Base-by-base conservation (phyloP, 2,797 vertebrate species). In the Argyrosomus regius region DNA sequence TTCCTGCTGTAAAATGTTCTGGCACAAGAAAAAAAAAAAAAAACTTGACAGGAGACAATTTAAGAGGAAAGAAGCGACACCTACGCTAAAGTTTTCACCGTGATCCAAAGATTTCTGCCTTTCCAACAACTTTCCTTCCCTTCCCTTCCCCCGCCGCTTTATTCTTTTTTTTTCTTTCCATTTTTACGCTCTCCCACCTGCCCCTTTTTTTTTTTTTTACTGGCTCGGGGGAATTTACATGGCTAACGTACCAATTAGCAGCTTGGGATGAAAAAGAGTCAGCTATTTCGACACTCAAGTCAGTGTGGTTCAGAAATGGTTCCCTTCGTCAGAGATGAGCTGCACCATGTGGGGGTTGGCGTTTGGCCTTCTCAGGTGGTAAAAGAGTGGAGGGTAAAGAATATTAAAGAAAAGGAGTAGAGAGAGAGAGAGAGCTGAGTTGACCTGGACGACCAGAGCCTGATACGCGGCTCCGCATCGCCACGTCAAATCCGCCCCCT, bases 231-330 rank as follows among this genome's bases (percentile, higher is more conserved):
- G 84, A 88, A 79, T 75, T 77, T 50, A 81, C 87, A 89, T 87
- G 88, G 87, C 93, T 93, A 89, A 81, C 69, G 86, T 88, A 91
- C 87, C 92, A 85, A 91, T 91, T 90, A 95, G 93, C 94, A 94
- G 93, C 92, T 92, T 82, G 85, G 90, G 89, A 86, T 91, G 79
- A 81, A 8, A 58, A 46, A 80, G 82, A 78, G 48, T 92, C 89
- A 87, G 89, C 87, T 88, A 78, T 82, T 9, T 86, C 26, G 43
- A 87, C 83, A 78, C 82, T 87, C 60, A 20, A 88, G 89, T 92
- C 91, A 88, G 87, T 84, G 89, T 89, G 89, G 85, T 90, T 92
- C 87, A 88, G 80, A 91, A 92, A 92, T 78, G 84, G 85, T 87
- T 92, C 91, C 92, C 87, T 89, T 93, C 72, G 69, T 89, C 88